Evolutionary conservation across 2,797 vertebrate species (phyloP), one percentile per base, ranked within the genome.

Genomic region (Hydrolagus colliei): DNA sequence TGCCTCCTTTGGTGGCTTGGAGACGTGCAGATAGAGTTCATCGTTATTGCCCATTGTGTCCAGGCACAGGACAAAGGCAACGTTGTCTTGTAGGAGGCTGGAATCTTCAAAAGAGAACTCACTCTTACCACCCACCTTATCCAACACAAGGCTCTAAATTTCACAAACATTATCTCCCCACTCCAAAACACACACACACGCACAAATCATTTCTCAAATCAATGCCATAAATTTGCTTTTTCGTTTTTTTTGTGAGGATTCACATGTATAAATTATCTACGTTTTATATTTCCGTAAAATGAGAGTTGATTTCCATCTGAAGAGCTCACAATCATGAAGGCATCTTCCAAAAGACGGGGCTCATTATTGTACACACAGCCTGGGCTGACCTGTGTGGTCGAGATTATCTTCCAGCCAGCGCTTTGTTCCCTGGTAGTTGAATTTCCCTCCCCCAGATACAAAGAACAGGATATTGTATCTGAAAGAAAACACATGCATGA

Each of bases 391-490:
- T 89, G 98, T 99, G 90, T 99, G 98, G 87, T 99, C 98, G 89
- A 99, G 91, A 87, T 97, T 97, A 90, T 99, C 98, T 87, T 99
- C 98, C 87, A 99, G 91, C 98, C 98, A 99, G 41, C 98, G 94
- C 89, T 99, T 99, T 75, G 98, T 99, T 63, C 98, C 98, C 91
- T 99, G 98, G 87, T 98, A 99, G 92, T 99, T 99, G 88, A 99
- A 99, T 89, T 99, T 99, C 20, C 98, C 98, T n/a, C 98, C 98
- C 87, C 98, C 98, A 0, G 98, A 99, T 0, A 98, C 94, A 87
- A 99, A 99, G 92, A 99, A 99, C 86, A 99, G 92, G 88, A 99
- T 92, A 88, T 99, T 99, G 90, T 98, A 99, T 90, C 98, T 99
- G 88, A 62, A 86, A 75, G 20, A 62, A n/a, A n/a, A 52, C 3